Evolutionary conservation across 2,797 vertebrate genomes (phyloP).

Genomic region (Microcaecilia unicolor): DNA sequence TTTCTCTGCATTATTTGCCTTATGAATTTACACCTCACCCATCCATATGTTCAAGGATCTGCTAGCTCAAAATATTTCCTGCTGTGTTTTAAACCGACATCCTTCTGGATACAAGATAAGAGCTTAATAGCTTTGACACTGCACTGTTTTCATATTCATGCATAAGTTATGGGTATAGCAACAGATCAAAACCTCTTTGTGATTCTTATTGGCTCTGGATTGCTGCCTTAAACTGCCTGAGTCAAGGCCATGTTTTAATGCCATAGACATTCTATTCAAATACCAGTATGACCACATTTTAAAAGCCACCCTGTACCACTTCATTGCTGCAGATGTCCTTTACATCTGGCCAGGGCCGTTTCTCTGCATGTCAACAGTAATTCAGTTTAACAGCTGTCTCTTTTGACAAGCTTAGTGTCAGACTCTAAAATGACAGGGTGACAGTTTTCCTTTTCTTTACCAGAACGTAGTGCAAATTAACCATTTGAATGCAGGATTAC

Average conservation of each 20-base stretch:
- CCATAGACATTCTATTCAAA: conserved; percentile 45
- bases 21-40: conserved; percentile 26
- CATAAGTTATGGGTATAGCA: conserved; percentile 33
- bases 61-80: conserved; percentile 23
- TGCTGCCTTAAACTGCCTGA: conserved; percentile 33
- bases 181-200: conserved; percentile 41
- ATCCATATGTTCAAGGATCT: conserved; percentile 1
- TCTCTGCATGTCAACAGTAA: conserved; percentile 63
- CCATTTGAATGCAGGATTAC: conserved; percentile 35
- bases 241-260: conserved; percentile 48
- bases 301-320: conserved; percentile 56
- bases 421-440: conserved; percentile 61
- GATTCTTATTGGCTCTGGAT: conserved; percentile 37
- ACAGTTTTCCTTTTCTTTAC: conserved; percentile 55
- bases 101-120: conserved; percentile 27
- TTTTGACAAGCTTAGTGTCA: conserved; percentile 69
- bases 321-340: conserved; percentile 64
- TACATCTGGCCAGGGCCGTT: conserved; percentile 63
- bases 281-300: conserved; percentile 52
- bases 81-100: conserved; percentile 24
- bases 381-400: conserved; percentile 71
- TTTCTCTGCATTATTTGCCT: conserved; percentile 22
- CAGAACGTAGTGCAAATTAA: conserved; percentile 53
- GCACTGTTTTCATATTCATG: conserved; percentile 25
- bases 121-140: conserved; percentile 22